Conservation (phyloP, 2,113 vertebrate genomes). For the Nothocercus nigrocapillus region DNA sequence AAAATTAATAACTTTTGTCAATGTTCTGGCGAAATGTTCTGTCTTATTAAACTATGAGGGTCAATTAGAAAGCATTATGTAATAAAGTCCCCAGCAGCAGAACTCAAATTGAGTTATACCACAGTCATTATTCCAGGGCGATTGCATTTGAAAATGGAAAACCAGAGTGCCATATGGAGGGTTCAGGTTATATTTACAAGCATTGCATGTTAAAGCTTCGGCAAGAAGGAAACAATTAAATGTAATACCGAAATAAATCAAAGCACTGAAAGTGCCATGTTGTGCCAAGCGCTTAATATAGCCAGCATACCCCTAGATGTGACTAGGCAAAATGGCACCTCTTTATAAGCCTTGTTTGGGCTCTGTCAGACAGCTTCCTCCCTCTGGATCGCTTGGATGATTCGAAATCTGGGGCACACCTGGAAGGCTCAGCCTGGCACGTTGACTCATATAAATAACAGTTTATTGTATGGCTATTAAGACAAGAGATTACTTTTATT, state of each 20-base stretch:
- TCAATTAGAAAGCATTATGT: conserved; percentile 99
- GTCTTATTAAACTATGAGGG: conserved; percentile 95
- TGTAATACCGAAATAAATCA: conserved; percentile 84
- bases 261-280: conserved; percentile 68
- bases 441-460: conserved; percentile 80
- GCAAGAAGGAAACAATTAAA: conserved; percentile 88
- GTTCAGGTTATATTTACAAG: conserved; percentile 82
- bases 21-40: conserved; percentile 95
- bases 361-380: conserved; percentile 43
- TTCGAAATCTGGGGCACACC: conserved; percentile 81
- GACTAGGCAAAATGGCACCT: conserved; percentile 64
- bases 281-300: conserved; percentile 70
- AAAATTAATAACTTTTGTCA: conserved; percentile 99
- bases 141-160: conserved; percentile 88
- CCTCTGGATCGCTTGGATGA: conserved; percentile 27
- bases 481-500: conserved; percentile 81
- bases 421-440: conserved; percentile 69
- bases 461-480: conserved; percentile 84
- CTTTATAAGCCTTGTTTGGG: conserved; percentile 59
- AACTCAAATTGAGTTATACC: conserved; percentile 96
- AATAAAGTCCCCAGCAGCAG: conserved; percentile 95
- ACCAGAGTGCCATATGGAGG: conserved; percentile 83
- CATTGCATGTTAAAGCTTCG: conserved; percentile 81
- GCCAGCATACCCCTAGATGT: conserved; percentile 61
- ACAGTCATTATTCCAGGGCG: conserved; percentile 85